Conservation (phyloP, 2,797 vertebrate species). For the Intellagama lesueurii region DNA sequence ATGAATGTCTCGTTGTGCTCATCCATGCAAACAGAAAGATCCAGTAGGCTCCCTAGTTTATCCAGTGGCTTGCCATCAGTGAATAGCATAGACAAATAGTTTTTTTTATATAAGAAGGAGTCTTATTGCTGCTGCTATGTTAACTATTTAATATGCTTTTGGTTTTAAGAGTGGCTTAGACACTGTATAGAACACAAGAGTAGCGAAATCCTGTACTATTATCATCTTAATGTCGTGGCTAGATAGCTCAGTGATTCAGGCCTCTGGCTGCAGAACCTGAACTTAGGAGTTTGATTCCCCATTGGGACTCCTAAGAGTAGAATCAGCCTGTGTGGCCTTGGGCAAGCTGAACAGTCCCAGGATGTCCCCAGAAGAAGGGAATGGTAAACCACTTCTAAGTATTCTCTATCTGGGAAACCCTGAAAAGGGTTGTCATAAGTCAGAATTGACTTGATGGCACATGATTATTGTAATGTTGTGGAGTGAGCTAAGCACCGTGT, state of each 20-base stretch:
- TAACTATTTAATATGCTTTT: neutral
- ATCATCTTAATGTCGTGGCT: too few relatives aligned
- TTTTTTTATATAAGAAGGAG: neutral
- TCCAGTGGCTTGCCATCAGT: neutral
- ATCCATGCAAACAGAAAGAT: constrained; percentile 3
- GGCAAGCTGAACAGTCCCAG: too few relatives aligned
- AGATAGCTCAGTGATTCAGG: too few relatives aligned
- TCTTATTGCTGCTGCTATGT: neutral
- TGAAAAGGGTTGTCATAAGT: too few relatives aligned
- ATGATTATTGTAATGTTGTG: neutral
- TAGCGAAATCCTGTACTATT: neutral
- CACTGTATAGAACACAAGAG: neutral
- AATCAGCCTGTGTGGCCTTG: too few relatives aligned
- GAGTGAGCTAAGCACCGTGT: neutral
- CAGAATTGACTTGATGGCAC: too few relatives aligned
- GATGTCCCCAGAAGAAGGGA: too few relatives aligned
- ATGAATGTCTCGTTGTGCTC: constrained; percentile 10
- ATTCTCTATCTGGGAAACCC: too few relatives aligned
- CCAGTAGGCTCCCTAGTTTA: constrained; percentile 15
- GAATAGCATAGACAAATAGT: neutral
- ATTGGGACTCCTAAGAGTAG: too few relatives aligned
- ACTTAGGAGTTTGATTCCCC: too few relatives aligned
- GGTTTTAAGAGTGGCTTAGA: neutral
- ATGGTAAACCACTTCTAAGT: too few relatives aligned
- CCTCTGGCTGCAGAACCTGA: too few relatives aligned